Conservation (phyloP, 2,888 invertebrate genomes). For the Cerceris ruficornis region DNA sequence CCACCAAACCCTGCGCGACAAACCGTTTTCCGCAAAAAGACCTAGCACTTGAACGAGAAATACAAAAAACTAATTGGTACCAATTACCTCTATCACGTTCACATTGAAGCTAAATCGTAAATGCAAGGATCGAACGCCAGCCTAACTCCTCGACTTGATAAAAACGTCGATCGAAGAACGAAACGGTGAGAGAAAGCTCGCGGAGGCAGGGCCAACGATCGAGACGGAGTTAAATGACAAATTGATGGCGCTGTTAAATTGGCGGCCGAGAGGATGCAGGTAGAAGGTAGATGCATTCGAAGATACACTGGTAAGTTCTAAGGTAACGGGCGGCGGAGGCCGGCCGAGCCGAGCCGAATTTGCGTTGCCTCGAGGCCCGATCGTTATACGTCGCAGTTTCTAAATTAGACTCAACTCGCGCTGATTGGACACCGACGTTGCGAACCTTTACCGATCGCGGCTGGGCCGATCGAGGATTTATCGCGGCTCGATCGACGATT, state of each 20-base stretch:
- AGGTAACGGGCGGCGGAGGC: constrained; percentile 24
- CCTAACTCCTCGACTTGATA: not conserved
- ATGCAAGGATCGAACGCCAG: not conserved
- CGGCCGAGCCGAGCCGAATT: constrained; percentile 46
- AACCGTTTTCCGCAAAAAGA: no score
- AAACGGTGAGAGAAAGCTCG: not conserved
- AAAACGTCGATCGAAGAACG: not conserved
- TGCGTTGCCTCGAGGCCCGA: constrained; percentile 59
- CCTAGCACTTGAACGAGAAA: no score
- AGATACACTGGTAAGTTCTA: constrained; percentile 64
- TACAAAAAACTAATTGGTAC: no score
- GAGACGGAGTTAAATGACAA: constrained; percentile 58
- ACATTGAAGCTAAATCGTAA: not conserved
- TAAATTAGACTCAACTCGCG: constrained; percentile 65
- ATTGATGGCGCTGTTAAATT: constrained; percentile 61
- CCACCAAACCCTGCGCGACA: no score
- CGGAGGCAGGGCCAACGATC: constrained; percentile 12
- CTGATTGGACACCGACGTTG: constrained; percentile 60
- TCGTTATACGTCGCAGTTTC: constrained; percentile 63
- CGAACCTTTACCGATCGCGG: constrained; percentile 41
- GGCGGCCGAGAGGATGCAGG: constrained; percentile 54
- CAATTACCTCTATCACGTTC: no score
- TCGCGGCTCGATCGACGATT: constrained; percentile 55
- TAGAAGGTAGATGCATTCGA: constrained; percentile 64
- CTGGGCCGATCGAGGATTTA: constrained; percentile 50